Evolutionary conservation across 2,113 vertebrate genomes (phyloP), one percentile per base, ranked within the genome.

Genomic region (Calidris pugnax): DNA sequence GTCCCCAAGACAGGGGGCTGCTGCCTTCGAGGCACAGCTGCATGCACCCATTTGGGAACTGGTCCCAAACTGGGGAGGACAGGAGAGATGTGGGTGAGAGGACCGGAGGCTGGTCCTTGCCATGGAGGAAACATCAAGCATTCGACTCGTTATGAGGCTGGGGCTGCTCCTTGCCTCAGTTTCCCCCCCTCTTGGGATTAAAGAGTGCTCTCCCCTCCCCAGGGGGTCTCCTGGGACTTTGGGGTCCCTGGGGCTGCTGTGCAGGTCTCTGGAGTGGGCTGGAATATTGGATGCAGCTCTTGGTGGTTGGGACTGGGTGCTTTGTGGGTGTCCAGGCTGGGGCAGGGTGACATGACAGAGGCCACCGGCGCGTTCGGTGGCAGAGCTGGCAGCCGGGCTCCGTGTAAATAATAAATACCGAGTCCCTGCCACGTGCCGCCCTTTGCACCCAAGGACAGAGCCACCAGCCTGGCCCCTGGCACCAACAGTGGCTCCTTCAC

Each of bases 301-400:
- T 59, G 57, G 59, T 48, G 35, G 3, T 7, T 59, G 67, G 24
- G 41, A 14, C 43, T 73, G 73, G 14, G 43, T 62, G 24, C n/a
- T 55, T 21, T 7, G 27, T 27, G 24, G 13, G 2, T 26, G 12
- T 79, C 60, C 1, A 4, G 41, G 7, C 45, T 3, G 2, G 35
- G 41, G 22, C 33, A 60, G 89, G 67, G 39, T 56, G 75, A 75
- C 51, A 12, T 43, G 69, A 32, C 60, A 91, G 87, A 69, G 64
- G 59, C 53, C 0, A 2, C n/a, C 1, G 1, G 21, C 2, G 1
- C 0, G 1, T 21, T 82, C 2, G 2, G 82, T 71, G 50, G 50
- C 87, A 59, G 73, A 75, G 85, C 20, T 39, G 32, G 50, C 23
- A 69, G 33, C 50, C 4, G 4, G 45, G 30, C 78, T 90, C 62